A percentile compares a stretch with the other conserved stretches of the same genome.
These are phyloP conservation scores for Falco concolor DNA, from an alignment of 2,797 vertebrate species.

Conservation along the genomic window DNA sequence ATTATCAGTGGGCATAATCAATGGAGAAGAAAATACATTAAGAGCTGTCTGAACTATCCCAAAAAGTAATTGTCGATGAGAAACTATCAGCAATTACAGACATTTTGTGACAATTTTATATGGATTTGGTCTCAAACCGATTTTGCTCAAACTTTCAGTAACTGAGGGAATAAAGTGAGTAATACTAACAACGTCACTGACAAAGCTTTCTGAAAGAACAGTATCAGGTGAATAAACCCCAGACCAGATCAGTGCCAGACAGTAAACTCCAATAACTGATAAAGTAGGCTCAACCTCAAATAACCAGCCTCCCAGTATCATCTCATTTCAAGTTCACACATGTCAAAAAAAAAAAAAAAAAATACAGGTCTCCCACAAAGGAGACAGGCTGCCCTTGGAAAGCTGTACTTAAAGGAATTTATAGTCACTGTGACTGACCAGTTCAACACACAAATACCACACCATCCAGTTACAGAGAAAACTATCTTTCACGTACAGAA, in stretches of 20 bases:
- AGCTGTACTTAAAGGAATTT: not conserved
- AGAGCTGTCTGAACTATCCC: not conserved
- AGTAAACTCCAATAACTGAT: not conserved
- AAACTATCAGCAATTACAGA: not conserved
- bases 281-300: not conserved
- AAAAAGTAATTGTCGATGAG: not conserved
- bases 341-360: not conserved
- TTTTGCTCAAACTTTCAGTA: not conserved
- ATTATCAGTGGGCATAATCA: slow-evolving; percentile 25
- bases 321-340: not conserved
- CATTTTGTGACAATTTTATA: not conserved
- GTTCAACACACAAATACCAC: not conserved
- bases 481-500: not conserved
- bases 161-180: not conserved
- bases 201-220: not conserved
- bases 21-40: slow-evolving; percentile 6
- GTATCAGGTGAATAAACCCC: not conserved
- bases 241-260: not conserved
- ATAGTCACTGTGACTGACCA: not conserved
- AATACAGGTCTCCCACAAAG: not conserved
- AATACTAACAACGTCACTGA: not conserved
- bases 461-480: not conserved
- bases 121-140: not conserved
- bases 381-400: not conserved
- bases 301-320: not conserved